A percentile compares a stretch with the other conserved stretches of the same genome.
Evolutionary conservation across 2,888 invertebrate species (phyloP).

Genomic region (Mimas tiliae): DNA sequence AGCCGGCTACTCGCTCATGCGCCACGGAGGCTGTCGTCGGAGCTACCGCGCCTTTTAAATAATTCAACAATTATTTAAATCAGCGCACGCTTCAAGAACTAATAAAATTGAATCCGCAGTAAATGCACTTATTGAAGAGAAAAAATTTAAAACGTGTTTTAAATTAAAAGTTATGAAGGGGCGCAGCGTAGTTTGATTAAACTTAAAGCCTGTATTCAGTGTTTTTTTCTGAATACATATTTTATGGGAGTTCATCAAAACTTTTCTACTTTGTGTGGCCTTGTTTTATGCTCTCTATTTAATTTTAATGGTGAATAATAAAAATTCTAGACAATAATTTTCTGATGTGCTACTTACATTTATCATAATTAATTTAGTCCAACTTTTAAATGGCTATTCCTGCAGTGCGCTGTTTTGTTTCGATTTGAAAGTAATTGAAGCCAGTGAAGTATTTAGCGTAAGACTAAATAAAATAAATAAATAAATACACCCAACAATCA

Average conservation of each 20-base stretch:
- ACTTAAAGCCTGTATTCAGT: background rate
- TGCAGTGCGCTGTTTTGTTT: too few relatives aligned
- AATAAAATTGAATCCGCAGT: constrained; percentile 15
- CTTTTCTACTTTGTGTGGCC: background rate
- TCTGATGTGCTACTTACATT: too few relatives aligned
- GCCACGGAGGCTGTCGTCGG: too few relatives aligned
- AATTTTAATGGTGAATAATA: too few relatives aligned
- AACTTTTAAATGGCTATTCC: too few relatives aligned
- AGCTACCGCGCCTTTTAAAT: constrained; percentile 5
- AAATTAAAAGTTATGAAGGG: constrained; percentile 15
- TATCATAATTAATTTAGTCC: too few relatives aligned
- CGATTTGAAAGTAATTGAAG: too few relatives aligned
- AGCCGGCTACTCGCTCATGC: too few relatives aligned
- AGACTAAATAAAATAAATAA: too few relatives aligned
- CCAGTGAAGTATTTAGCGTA: too few relatives aligned
- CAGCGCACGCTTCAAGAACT: constrained; percentile 15
- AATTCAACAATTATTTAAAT: constrained; percentile 19
- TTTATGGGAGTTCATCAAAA: background rate
- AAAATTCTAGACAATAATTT: too few relatives aligned
- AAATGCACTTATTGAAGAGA: constrained; percentile 10
- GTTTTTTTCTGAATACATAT: background rate
- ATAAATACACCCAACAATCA: too few relatives aligned
- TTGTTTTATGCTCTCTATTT: background rate
- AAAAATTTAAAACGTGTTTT: constrained; percentile 16
- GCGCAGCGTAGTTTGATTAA: constrained; percentile 14